Conservation (phyloP, 2,888 invertebrate species). For the Mythimna lalbum region DNA sequence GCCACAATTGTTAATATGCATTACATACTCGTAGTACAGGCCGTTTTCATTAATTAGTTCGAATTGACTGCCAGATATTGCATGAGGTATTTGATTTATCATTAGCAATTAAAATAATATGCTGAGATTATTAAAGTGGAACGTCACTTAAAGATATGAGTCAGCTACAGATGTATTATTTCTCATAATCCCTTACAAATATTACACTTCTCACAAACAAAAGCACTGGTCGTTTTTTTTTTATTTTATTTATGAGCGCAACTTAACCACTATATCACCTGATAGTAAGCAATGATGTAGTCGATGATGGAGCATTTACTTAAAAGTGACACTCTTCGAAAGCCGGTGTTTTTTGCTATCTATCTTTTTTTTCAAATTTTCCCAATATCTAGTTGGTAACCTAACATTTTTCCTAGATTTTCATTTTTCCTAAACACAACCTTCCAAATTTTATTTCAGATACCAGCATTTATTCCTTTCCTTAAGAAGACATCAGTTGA, state of each 20-base stretch:
- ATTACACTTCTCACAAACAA: too few species aligned
- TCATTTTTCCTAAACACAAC: not conserved
- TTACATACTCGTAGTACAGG: not conserved
- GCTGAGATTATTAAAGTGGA: not conserved
- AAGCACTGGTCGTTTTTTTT: too few species aligned
- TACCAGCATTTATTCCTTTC: constrained; percentile 39
- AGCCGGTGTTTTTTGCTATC: too few species aligned
- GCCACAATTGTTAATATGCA: constrained; percentile 1
- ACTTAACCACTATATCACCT: too few species aligned
- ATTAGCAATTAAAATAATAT: not conserved
- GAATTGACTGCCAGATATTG: not conserved
- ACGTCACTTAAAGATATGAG: too few species aligned
- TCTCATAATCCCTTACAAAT: too few species aligned
- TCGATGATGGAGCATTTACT: too few species aligned
- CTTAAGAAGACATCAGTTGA: constrained; percentile 52
- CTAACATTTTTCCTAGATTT: not conserved
- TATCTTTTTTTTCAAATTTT: not conserved
- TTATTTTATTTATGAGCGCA: too few species aligned
- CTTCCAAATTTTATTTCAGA: constrained; percentile 33
- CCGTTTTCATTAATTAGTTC: constrained; percentile 1
- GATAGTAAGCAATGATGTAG: too few species aligned
- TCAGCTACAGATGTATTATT: too few species aligned
- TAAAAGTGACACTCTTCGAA: too few species aligned
- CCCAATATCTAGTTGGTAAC: not conserved
- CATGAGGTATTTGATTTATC: not conserved